Evolutionary conservation across 2,888 invertebrate species (phyloP).

Genomic region (Latrodectus elegans): DNA sequence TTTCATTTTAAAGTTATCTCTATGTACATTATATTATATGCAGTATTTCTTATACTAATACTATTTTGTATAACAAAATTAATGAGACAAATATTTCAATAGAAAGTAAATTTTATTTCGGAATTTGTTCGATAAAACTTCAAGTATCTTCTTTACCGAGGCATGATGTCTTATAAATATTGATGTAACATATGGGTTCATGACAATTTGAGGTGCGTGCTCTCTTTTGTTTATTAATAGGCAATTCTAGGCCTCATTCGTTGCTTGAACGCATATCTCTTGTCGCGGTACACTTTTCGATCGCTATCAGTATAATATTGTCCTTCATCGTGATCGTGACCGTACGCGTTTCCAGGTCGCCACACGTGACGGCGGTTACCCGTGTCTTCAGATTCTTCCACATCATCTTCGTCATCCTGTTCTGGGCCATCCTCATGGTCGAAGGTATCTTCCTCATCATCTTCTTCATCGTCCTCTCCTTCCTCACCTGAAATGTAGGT

Average conservation of each 20-base stretch:
- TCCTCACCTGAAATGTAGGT: conserved; percentile 7
- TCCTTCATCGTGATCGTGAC: conserved; percentile 53
- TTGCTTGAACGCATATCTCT: conserved; percentile 36
- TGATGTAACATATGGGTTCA: neutral
- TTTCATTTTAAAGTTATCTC: too few species aligned
- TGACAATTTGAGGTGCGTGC: neutral
- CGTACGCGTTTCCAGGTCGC: conserved; percentile 52
- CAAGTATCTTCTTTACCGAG: neutral
- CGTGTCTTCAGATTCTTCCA: conserved; percentile 20
- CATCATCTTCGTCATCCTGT: conserved; percentile 36
- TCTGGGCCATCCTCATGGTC: conserved; percentile 8
- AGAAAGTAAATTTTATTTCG: neutral
- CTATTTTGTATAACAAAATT: too few species aligned
- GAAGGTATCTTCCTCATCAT: conserved; percentile 10
- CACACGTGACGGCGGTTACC: conserved; percentile 14
- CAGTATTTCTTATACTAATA: too few species aligned
- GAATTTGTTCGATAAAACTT: neutral
- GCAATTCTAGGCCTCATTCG: neutral
- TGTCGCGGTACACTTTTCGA: conserved; percentile 44
- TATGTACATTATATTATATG: too few species aligned
- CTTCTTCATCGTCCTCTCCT: conserved; percentile 12
- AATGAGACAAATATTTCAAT: too few species aligned
- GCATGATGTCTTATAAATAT: neutral
- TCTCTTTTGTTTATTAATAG: neutral
- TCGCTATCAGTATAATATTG: conserved; percentile 34